These are phyloP conservation scores for Taenaris catops DNA, from an alignment of 2,888 invertebrate species.

Conservation along the genomic window DNA sequence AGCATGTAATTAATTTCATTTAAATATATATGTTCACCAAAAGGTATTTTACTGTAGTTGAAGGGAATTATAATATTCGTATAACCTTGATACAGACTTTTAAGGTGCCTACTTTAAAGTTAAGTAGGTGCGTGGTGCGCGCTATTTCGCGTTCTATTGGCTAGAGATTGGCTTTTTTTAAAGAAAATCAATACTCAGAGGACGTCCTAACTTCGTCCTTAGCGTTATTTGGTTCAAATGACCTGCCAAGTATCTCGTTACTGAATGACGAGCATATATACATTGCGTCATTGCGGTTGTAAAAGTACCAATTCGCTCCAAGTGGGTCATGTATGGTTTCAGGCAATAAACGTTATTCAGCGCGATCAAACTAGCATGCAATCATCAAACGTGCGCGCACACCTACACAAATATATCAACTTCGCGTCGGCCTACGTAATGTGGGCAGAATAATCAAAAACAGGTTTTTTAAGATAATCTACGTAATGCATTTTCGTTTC, in stretches of 20 bases:
- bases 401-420: too few species aligned
- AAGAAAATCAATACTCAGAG: slow-evolving; percentile 19
- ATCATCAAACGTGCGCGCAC: slow-evolving; percentile 1
- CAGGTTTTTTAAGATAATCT: slow-evolving; percentile 35
- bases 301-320: slow-evolving; percentile 46
- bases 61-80: too few species aligned
- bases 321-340: slow-evolving; percentile 61
- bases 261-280: slow-evolving; percentile 34
- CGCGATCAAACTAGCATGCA: slow-evolving; percentile 20
- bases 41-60: too few species aligned
- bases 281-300: slow-evolving; percentile 50
- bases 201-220: slow-evolving; percentile 21
- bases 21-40: too few species aligned
- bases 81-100: too few species aligned
- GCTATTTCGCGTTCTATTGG: too few species aligned
- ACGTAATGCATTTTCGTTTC: not conserved
- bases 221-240: slow-evolving; percentile 21
- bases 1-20: too few species aligned
- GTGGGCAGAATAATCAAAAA: slow-evolving; percentile 58
- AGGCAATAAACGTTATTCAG: slow-evolving; percentile 55
- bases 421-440: too few species aligned
- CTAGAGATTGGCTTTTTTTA: slow-evolving; percentile 1
- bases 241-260: slow-evolving; percentile 36
- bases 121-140: too few species aligned
- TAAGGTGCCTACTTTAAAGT: too few species aligned